Conservation (phyloP, 2,888 invertebrate species). For the Cepaea hortensis region DNA sequence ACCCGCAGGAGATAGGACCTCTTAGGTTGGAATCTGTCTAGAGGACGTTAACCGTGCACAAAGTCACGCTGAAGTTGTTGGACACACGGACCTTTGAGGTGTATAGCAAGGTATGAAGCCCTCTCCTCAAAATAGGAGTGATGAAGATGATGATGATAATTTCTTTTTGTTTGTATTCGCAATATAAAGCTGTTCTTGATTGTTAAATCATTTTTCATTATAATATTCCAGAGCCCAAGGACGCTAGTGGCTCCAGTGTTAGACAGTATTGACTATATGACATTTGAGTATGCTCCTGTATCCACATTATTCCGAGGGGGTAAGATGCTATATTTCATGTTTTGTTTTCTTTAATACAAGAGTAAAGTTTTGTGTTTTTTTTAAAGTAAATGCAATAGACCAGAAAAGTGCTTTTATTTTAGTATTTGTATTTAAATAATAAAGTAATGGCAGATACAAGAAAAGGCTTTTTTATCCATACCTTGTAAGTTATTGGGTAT, state of each 20-base stretch:
- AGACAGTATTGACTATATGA: conserved; percentile 77
- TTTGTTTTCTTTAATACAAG: not conserved
- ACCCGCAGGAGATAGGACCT: too few relatives aligned
- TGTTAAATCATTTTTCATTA: conserved; percentile 16
- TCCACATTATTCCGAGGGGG: conserved; percentile 76
- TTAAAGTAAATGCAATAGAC: not conserved
- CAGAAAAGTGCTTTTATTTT: not conserved
- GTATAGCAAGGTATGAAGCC: too few relatives aligned
- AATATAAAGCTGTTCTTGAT: not conserved
- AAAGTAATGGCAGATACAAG: too few relatives aligned
- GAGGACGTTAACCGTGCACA: too few relatives aligned
- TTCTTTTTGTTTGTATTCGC: too few relatives aligned
- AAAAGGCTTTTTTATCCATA: too few relatives aligned
- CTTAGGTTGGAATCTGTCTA: too few relatives aligned
- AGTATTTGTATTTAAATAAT: not conserved
- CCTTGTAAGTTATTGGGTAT: too few relatives aligned
- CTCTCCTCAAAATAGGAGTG: too few relatives aligned
- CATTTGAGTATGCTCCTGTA: conserved; percentile 75
- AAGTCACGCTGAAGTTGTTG: too few relatives aligned
- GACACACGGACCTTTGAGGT: too few relatives aligned
- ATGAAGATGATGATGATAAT: too few relatives aligned
- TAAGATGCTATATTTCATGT: conserved; percentile 47
- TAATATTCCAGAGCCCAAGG: conserved; percentile 58
- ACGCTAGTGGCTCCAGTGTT: conserved; percentile 77
- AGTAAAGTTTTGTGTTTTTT: not conserved